A percentile compares a stretch with the other conserved stretches of the same genome.
These are phyloP conservation scores for Polypterus senegalus DNA, from an alignment of 2,113 vertebrate species.

Conservation along the genomic window DNA sequence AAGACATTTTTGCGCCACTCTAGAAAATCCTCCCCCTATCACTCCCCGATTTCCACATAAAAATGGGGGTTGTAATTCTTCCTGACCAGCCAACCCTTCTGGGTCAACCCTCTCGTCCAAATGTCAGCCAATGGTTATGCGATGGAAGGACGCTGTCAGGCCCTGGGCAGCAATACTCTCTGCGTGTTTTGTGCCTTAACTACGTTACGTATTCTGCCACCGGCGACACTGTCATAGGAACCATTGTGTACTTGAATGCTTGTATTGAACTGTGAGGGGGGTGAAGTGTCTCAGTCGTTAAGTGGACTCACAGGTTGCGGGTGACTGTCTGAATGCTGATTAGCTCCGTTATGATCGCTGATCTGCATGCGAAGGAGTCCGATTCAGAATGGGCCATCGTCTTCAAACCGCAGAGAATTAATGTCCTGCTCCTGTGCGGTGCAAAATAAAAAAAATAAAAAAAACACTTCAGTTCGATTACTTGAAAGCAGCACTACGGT, in stretches of 20 bases:
- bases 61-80: no score
- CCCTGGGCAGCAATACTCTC: background rate
- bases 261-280: background rate
- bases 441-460: background rate
- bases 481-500: background rate
- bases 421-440: background rate
- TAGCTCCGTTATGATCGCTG: constrained; percentile 9
- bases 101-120: no score
- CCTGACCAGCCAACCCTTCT: no score
- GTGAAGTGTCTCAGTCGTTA: constrained; percentile 28
- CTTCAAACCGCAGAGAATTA: background rate
- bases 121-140: background rate
- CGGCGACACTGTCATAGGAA: background rate
- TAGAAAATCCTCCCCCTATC: no score
- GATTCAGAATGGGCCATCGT: constrained; percentile 29
- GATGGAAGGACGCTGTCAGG: background rate
- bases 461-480: background rate
- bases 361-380: constrained; percentile 10
- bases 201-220: background rate
- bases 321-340: constrained; percentile 11
- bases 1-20: no score
- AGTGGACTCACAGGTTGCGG: constrained; percentile 43
- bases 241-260: background rate
- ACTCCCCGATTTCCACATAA: no score
- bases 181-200: rapidly evolving